Base-by-base conservation (phyloP, 1,140 invertebrate genomes). In the Mya arenaria region DNA sequence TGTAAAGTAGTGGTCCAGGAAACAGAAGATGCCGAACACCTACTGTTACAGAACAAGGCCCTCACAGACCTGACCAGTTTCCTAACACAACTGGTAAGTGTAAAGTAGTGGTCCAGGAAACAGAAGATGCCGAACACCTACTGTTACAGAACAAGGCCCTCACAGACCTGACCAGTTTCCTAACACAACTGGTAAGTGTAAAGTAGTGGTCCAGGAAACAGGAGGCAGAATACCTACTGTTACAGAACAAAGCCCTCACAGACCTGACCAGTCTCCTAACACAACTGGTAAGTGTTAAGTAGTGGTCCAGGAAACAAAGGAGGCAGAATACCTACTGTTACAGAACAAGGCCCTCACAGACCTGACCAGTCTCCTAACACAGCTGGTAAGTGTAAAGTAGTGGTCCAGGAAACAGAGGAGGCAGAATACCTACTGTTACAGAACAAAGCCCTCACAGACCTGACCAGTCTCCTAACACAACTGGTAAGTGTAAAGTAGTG, bases 261-360 rank as follows among this genome's bases (percentile, higher is more conserved):
- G 88, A 90, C 52, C 80, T 92, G 3, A 91, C 87, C 23, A 82
- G 83, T 44, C 66, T 91, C 6, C 23, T 34, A 28, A 39, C 37
- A 30, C 55, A 74, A 23, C 52, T 60, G 55, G 19, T 6, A 13
- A 30, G 30, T 37, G 28, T n/a, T n/a, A 52, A 17, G 25, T 10
- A 52, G 17, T 52, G 2, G 48, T 23, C 10, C 87, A 83, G 41
- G 90, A 92, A 28, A 90, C 91, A 17, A 90, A 92, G 55, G 85
- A 89, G 30, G 92, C 92, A 8, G 92, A 93, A 71, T 87, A 90
- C 48, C 74, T 92, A 23, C 85, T 93, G 55, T 85, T 92, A 71
- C 82, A 86, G 44, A 92, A 93, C 72, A 92, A 92, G 87, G 84
- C 88, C 15, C 86, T 93, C 34, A 92, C 90, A 30, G 89, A 91